Conservation (phyloP, 2,113 vertebrate genomes). For the Cercocebus atys region DNA sequence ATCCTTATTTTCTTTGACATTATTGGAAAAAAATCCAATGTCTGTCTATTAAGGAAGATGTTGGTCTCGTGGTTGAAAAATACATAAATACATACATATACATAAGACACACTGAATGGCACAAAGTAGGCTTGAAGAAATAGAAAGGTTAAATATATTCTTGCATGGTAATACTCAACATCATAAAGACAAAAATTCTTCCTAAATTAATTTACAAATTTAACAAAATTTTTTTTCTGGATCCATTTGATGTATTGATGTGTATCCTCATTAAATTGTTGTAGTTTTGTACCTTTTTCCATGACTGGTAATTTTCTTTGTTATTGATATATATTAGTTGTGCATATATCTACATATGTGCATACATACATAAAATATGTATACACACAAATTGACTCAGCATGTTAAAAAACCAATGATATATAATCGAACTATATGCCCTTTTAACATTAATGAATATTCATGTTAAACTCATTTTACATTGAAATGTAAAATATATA, state of each 20-base stretch:
- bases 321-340: neutral
- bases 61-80: neutral
- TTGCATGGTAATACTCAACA: too few relatives aligned
- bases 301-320: too few relatives aligned
- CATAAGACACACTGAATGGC: too few relatives aligned
- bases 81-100: neutral
- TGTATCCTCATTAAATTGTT: too few relatives aligned
- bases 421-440: neutral
- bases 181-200: too few relatives aligned
- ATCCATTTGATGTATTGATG: too few relatives aligned
- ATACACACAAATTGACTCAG: neutral
- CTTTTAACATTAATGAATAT: neutral
- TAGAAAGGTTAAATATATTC: too few relatives aligned
- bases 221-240: too few relatives aligned
- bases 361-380: neutral
- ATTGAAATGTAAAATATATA: neutral
- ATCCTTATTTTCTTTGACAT: neutral
- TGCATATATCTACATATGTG: neutral
- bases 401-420: neutral
- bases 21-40: neutral
- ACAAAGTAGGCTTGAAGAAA: too few relatives aligned
- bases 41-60: neutral
- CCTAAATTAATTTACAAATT: too few relatives aligned
- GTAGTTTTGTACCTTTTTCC: too few relatives aligned
- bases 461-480: neutral